Base-by-base conservation (phyloP, 2,888 invertebrate species). In the Monochamus alternatus region DNA sequence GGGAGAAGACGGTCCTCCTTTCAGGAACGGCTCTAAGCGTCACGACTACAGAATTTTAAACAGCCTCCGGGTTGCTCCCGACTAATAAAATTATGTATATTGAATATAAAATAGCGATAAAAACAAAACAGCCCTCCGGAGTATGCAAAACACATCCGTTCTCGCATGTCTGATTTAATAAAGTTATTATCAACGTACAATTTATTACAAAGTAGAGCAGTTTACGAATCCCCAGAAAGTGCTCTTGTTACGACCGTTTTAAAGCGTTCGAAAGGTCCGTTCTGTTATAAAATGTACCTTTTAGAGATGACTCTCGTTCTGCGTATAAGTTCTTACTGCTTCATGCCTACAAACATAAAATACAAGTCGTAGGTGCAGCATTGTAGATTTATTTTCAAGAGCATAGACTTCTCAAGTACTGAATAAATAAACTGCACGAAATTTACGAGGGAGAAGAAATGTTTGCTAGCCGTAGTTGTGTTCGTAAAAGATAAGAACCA, bases 71-170 rank as follows among this genome's bases (percentile, higher is more conserved):
- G 10, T 47, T 31, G 12, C 47, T 22, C 60, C 44, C 30, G 31
- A 51, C 47, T 60, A 69, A 69, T 69, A 69, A 69, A 60, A 69
- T 69, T 69, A 69, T 69, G 59, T 60, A 60, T 69, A 69, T 47
- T 60, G 69, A 62, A 69, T 62, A 60, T 69, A 69, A 60, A 69
- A 44, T 22, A 47, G 60, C 60, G 43, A 69, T 60, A 60, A 69
- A 69, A 69, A 69, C 69, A 51, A 51, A 32, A 60, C 60, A 31
- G 59, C 38, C 9, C 58, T 14, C 68, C 58, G 4, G 14, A 59
- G 14, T 68, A 68, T 68, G 68, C 68, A 59, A 68, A 68, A 68
- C 43, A 68, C 68, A 43, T 68, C 44, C 68, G 22, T 59, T 68
- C 68, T 68, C 38, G 58, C 59, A 44, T 59, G 68, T 68, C 38